A percentile compares a stretch with the other conserved stretches of the same genome.
Evolutionary conservation across 2,113 vertebrate genomes (phyloP).

Genomic region (Ranitomeya imitator): DNA sequence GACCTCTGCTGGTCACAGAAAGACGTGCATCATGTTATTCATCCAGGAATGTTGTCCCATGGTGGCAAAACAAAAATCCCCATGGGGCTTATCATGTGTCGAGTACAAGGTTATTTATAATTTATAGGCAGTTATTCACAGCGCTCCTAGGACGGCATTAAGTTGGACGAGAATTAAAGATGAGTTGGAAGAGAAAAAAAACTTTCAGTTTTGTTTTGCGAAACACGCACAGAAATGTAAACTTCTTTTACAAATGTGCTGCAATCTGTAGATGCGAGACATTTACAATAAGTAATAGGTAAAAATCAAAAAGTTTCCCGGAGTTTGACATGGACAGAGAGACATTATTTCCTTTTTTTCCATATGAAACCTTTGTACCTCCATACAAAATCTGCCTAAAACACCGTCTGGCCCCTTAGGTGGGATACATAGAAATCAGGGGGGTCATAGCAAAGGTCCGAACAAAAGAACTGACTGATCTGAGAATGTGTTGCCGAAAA

Average conservation of each 20-base stretch:
- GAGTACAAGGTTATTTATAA: slow-evolving; percentile 25
- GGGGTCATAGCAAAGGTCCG: too few relatives aligned
- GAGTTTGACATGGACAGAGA: not conserved
- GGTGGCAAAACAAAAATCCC: not conserved
- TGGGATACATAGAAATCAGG: too few relatives aligned
- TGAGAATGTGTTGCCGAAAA: too few relatives aligned
- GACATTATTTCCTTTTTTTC: too few relatives aligned
- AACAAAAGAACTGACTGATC: too few relatives aligned
- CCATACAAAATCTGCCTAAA: too few relatives aligned
- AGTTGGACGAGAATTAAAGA: slow-evolving; percentile 21
- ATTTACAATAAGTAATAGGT: not conserved
- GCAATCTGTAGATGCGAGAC: not conserved
- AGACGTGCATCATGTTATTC: slow-evolving; percentile 19
- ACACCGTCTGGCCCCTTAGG: too few relatives aligned
- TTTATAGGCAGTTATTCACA: not conserved
- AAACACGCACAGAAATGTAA: not conserved
- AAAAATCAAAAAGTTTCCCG: not conserved
- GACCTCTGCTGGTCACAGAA: not conserved
- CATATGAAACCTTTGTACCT: too few relatives aligned
- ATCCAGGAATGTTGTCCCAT: not conserved
- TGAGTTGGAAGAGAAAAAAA: not conserved
- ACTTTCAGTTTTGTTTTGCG: slow-evolving; percentile 5
- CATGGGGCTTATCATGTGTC: not conserved
- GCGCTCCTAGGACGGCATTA: not conserved
- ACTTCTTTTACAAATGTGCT: not conserved